phyloP scores from a whole-genome alignment of 2,113 vertebrate species.

The Chrysemys picta region DNA sequence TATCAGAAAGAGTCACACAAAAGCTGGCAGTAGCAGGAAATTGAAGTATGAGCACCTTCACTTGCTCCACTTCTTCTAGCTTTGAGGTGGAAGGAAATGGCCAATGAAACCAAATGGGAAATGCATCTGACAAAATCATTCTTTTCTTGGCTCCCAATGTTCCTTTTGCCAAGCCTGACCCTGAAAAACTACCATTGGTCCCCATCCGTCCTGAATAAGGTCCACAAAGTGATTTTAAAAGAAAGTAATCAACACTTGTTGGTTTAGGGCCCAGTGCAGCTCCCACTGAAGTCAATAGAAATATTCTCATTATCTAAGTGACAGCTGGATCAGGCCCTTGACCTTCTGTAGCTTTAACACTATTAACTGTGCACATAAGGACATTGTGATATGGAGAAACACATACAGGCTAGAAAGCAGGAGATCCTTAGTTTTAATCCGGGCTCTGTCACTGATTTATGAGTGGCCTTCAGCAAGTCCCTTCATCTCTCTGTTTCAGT shows the following conservation, averaged over 20 bases:
- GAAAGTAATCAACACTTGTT: neutral
- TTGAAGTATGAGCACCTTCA: conserved; percentile 33
- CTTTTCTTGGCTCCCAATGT: neutral
- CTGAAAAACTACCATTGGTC: neutral
- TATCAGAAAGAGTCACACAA: conserved; percentile 1
- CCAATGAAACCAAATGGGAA: neutral
- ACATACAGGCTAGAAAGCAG: neutral
- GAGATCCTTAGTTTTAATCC: neutral
- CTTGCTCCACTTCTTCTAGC: neutral
- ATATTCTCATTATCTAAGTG: neutral
- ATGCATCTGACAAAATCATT: neutral
- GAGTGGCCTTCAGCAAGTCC: neutral
- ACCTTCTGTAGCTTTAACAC: neutral
- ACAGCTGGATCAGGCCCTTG: neutral
- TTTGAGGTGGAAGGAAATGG: neutral
- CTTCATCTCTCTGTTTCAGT: neutral
- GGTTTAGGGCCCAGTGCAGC: neutral
- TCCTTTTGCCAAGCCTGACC: neutral
- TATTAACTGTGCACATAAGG: neutral
- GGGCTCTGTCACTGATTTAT: neutral
- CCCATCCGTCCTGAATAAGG: neutral
- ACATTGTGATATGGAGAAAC: neutral
- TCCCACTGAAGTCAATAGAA: neutral
- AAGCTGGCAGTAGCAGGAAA: neutral
- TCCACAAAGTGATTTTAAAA: neutral